Percentiles rank a stretch among this genome's conserved stretches.
Conservation (phyloP, 2,888 invertebrate species). For the Drosophila anomelani region DNA sequence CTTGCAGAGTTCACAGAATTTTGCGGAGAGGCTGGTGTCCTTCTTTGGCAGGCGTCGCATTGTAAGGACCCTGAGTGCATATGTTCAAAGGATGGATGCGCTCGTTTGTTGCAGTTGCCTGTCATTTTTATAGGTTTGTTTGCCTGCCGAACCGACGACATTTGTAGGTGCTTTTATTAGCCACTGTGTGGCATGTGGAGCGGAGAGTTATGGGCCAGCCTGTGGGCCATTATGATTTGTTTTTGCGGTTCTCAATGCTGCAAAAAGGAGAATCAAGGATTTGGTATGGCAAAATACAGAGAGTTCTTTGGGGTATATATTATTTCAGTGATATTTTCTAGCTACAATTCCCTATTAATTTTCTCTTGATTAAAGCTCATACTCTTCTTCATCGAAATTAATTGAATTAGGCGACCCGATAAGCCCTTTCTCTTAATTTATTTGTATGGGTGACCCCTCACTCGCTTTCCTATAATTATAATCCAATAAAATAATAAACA, state of each 20-base stretch:
- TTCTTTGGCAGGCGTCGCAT: slow-evolving; percentile 53
- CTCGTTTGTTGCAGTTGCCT: slow-evolving; percentile 79
- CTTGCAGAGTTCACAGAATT: slow-evolving; percentile 26
- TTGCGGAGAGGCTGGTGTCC: slow-evolving; percentile 35
- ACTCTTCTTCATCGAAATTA: not conserved
- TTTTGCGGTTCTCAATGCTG: slow-evolving; percentile 40
- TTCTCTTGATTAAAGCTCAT: slow-evolving; percentile 16
- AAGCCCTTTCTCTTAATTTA: slow-evolving; percentile 21
- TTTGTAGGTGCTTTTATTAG: slow-evolving; percentile 49
- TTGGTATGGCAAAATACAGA: not conserved
- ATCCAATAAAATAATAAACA: slow-evolving; percentile 80
- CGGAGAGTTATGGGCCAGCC: slow-evolving; percentile 38
- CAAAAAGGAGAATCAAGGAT: not conserved
- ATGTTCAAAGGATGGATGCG: slow-evolving; percentile 64
- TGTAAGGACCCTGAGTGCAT: slow-evolving; percentile 51
- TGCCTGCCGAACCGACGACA: slow-evolving; percentile 53
- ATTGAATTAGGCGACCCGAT: slow-evolving; percentile 33
- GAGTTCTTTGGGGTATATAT: not conserved
- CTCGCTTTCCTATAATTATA: slow-evolving; percentile 64
- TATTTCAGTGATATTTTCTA: not conserved
- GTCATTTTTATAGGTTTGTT: slow-evolving; percentile 80
- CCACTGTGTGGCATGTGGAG: slow-evolving; percentile 38
- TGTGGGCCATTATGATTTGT: slow-evolving; percentile 42
- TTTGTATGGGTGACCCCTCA: slow-evolving; percentile 9
- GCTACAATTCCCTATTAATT: not conserved